Percentiles rank a stretch among this genome's conserved stretches.
phyloP scores from a whole-genome alignment of 1,140 invertebrate genomes.

The Brachionus asplanchnoidis region DNA sequence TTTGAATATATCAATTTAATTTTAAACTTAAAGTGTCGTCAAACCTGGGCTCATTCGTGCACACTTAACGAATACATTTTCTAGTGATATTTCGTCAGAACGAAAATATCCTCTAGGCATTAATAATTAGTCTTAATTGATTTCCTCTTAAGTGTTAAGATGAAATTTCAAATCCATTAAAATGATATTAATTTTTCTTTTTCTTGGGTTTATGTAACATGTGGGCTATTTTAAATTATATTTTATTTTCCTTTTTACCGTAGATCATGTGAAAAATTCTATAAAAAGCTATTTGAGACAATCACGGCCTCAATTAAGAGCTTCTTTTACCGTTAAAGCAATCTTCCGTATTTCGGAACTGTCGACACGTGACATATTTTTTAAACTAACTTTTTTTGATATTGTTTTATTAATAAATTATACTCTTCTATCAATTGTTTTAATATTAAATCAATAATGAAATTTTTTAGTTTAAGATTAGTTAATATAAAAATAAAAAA shows the following conservation, averaged over 20 bases:
- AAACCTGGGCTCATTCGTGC: neutral
- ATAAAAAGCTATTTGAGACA: too few species aligned
- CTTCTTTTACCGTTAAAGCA: too few species aligned
- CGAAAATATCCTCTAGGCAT: neutral
- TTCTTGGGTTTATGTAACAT: neutral
- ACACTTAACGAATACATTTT: neutral
- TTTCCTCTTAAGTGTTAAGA: neutral
- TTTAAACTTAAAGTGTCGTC: neutral
- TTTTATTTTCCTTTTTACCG: neutral
- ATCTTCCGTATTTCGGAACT: too few species aligned
- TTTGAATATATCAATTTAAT: neutral
- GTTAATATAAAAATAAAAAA: too few species aligned
- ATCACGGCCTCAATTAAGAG: too few species aligned
- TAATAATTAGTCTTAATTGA: conserved; percentile 5
- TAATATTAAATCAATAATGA: too few species aligned
- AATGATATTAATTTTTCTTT: neutral
- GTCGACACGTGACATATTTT: too few species aligned
- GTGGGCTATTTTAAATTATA: neutral
- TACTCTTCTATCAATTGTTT: neutral
- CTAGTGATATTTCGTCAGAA: neutral
- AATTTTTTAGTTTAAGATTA: too few species aligned
- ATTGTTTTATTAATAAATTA: neutral
- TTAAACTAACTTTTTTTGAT: too few species aligned
- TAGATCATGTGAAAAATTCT: neutral
- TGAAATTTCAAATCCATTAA: neutral